A percentile compares a stretch with the other conserved stretches of the same genome.
Evolutionary conservation across 2,888 invertebrate genomes (phyloP).

Genomic region (Junonia oenone): DNA sequence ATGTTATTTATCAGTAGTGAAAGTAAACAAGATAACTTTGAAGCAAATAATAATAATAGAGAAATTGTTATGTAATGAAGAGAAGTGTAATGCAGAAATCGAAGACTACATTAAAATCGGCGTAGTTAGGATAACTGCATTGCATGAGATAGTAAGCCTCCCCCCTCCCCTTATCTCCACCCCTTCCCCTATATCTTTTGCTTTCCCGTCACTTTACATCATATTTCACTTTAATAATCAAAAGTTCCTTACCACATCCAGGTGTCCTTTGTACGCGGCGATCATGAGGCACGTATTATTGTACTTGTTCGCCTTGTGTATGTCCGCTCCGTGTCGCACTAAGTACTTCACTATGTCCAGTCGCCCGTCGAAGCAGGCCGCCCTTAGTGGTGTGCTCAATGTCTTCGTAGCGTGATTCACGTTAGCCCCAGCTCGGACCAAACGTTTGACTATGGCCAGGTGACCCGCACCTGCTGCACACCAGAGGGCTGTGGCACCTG

Average conservation of each 20-base stretch:
- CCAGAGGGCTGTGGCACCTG: constrained; percentile 94
- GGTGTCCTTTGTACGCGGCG: constrained; percentile 92
- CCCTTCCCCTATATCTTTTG: too few relatives aligned
- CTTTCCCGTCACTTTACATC: too few relatives aligned
- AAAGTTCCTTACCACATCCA: too few relatives aligned
- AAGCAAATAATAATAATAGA: not conserved
- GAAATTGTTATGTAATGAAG: not conserved
- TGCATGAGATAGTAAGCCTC: too few relatives aligned
- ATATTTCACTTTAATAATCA: too few relatives aligned
- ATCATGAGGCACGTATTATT: constrained; percentile 97
- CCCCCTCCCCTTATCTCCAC: too few relatives aligned
- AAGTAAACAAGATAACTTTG: not conserved
- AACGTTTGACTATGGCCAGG: constrained; percentile 75
- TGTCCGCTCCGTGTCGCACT: constrained; percentile 89
- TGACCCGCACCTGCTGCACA: constrained; percentile 90
- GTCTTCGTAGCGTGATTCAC: constrained; percentile 95
- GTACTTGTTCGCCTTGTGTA: constrained; percentile 92
- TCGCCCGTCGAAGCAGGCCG: constrained; percentile 95
- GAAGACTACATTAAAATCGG: too few relatives aligned
- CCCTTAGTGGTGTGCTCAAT: constrained; percentile 92
- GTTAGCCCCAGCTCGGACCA: constrained; percentile 91
- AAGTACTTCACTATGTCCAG: constrained; percentile 94
- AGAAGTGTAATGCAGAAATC: too few relatives aligned
- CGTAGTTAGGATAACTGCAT: too few relatives aligned
- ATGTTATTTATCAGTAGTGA: not conserved